Base-by-base conservation (phyloP, 2,888 invertebrate genomes). In the Amiota minor region DNA sequence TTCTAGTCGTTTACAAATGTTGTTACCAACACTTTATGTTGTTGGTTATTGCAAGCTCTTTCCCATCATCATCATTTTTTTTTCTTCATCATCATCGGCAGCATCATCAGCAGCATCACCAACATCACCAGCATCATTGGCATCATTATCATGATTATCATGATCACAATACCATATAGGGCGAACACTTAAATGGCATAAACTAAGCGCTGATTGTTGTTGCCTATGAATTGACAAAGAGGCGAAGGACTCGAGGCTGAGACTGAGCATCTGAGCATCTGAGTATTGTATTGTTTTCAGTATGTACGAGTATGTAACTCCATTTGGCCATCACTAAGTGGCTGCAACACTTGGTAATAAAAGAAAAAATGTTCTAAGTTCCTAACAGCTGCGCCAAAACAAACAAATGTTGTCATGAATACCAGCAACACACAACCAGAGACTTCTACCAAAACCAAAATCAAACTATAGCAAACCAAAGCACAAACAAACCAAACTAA, bases 321-420 rank as follows among this genome's bases (percentile, higher is more conserved):
- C 35, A 35, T 35, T 35, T 53, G 16, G 65, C 8, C 55, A 8
- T n/a, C 18, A 56, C 45, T 20, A 70, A 68, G 20, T 20, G 62
- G 23, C 50, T 8, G 20, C 45, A 16, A 20, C 23, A 67, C 20
- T 47, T 46, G 64, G 64, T 55, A 67, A 72, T 35, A 35, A 35
- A 35, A 35, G 35, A 72, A 49, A 45, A 69, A 62, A 72, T 74
- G 72, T 70, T 74, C 46, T 72, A 67, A 68, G 68, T 35, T 35
- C 35, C 35, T 35, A 35, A 35, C 35, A 35, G 35, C 35, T 35
- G 35, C 35, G 6, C 35, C 35, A 35, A 35, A 35, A 35, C 35
- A 35, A 53, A 35, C 62, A 62, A 62, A 62, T 62, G 35, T 62
- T 62, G 45, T n/a, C 35, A 35, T 35, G 35, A 35, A 35, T 35